Evolutionary conservation across 2,113 vertebrate genomes (phyloP).

Genomic region (Helogale parvula): DNA sequence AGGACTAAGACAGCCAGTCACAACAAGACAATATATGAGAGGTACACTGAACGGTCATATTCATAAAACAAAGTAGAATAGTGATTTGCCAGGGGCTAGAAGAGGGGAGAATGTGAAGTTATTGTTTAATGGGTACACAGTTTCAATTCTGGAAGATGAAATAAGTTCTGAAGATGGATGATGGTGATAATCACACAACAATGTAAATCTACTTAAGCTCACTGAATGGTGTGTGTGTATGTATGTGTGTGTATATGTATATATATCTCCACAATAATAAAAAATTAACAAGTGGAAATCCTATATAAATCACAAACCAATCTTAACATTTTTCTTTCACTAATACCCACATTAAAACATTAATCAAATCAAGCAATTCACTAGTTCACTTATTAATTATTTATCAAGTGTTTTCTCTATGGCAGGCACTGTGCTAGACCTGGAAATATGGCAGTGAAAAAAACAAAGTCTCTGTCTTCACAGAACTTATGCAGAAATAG

Average conservation of each 20-base stretch:
- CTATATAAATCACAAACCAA: conserved; percentile 1
- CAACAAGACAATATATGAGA: background rate
- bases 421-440: background rate
- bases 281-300: background rate
- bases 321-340: conserved; percentile 33
- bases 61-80: conserved; percentile 8
- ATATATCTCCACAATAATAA: background rate
- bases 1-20: background rate
- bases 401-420: background rate
- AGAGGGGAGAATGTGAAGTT: background rate
- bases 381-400: conserved; percentile 20
- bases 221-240: background rate
- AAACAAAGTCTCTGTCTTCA: background rate
- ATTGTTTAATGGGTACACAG: background rate
- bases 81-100: background rate
- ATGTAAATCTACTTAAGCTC: background rate
- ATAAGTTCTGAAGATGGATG: background rate
- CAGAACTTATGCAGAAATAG: background rate
- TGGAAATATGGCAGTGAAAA: background rate
- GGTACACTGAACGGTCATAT: background rate
- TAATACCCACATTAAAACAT: conserved; percentile 26
- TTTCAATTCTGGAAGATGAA: conserved; percentile 15
- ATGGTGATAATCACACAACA: background rate
- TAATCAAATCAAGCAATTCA: background rate
- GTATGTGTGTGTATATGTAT: background rate